Base-by-base conservation (phyloP, 2,888 invertebrate genomes). In the Notodonta dromedarius region DNA sequence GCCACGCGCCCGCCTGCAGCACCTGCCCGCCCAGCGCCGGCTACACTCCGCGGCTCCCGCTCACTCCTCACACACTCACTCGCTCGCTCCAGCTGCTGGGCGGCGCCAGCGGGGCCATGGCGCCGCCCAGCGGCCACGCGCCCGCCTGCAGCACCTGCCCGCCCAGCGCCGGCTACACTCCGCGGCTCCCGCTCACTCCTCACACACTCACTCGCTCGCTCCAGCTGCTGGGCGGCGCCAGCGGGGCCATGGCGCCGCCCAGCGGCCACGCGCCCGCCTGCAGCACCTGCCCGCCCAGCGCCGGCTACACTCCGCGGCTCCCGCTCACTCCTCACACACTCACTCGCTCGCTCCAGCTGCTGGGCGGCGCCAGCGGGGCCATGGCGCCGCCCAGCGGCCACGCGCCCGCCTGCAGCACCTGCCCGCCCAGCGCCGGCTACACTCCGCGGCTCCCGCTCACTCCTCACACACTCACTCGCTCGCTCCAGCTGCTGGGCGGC, bases 1-100 rank as follows among this genome's bases (percentile, higher is more conserved):
- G 99, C 99, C 99, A 99, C 42, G 99, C 98, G 57, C 99, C 99
- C 40, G 98, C 98, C 94, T 98, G 96, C 46, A 97, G 87, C 8
- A 97, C 96, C 90, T 95, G 67, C 44, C 14, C 5, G 35, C 2
- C 12, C 12, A 54, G n/a, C n/a, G n/a, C n/a, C n/a, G n/a, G n/a
- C n/a, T n/a, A n/a, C n/a, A n/a, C n/a, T n/a, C n/a, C n/a, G n/a
- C n/a, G n/a, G n/a, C n/a, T n/a, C n/a, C n/a, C n/a, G n/a, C n/a
- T n/a, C 44, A 40, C 16, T n/a, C 9, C 52, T 51, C 13, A 55
- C n/a, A 16, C 13, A 60, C 5, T 9, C 39, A 1, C 6, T n/a
- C 14, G 16, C 12, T 40, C 6, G 11, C 57, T 40, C 32, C 35
- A 50, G 46, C 46, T 46, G 12, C 46, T 35, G 35, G 35, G 35